Evolutionary conservation across 2,888 invertebrate genomes (phyloP).

Genomic region (Drosophila lacicola): DNA sequence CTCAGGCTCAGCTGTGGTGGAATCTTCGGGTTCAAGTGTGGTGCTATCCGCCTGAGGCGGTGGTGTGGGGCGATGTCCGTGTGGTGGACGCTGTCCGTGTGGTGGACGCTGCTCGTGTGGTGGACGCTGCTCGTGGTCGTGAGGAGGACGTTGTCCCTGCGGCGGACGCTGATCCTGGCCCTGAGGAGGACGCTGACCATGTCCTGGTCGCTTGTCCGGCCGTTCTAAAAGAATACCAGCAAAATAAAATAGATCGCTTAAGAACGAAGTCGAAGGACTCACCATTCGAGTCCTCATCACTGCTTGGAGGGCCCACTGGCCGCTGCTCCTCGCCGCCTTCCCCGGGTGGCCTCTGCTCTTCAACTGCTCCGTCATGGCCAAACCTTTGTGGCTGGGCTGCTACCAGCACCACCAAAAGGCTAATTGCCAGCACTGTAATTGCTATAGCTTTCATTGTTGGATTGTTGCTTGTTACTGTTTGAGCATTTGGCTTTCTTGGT

Average conservation of each 20-base stretch:
- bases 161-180: slow-evolving; percentile 6
- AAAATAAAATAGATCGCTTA: not conserved
- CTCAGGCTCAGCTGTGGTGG: slow-evolving; percentile 19
- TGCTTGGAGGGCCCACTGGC: slow-evolving; percentile 2
- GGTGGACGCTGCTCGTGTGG: slow-evolving; percentile 4
- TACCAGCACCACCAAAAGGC: slow-evolving; percentile 28
- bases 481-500: not conserved
- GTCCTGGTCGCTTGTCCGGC: slow-evolving; percentile 1
- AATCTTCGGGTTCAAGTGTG: slow-evolving; percentile 13
- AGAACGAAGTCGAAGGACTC: not conserved
- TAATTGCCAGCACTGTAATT: slow-evolving; percentile 15
- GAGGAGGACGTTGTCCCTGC: slow-evolving; percentile 4
- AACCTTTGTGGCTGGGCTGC: slow-evolving; percentile 27
- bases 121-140: slow-evolving; percentile 3
- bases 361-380: not conserved
- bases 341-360: not conserved
- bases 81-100: slow-evolving; percentile 18
- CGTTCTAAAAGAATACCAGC: not conserved
- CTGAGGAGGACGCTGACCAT: not conserved
- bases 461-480: slow-evolving; percentile 20
- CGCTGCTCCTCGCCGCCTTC: not conserved
- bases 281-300: slow-evolving; percentile 27
- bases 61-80: slow-evolving; percentile 12
- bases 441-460: slow-evolving; percentile 20
- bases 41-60: slow-evolving; percentile 19